Percentiles rank a stretch among this genome's conserved stretches.
phyloP scores from a whole-genome alignment of 64 coral and sea anemone genomes.

The Hydrozoanthus tunicans region DNA sequence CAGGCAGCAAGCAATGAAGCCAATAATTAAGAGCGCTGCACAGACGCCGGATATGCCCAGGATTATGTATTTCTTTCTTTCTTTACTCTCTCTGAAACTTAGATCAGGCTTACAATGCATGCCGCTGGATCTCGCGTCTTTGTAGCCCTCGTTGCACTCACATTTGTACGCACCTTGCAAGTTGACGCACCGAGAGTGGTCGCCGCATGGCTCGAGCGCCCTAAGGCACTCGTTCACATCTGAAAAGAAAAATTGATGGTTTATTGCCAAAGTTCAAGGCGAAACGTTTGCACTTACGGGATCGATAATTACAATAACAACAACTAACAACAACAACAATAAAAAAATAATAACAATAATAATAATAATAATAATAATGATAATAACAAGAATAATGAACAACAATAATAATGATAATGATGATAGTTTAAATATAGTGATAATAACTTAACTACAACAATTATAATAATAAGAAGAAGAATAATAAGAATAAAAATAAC shows the following conservation, averaged over 20 bases:
- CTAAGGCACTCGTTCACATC: constrained; percentile 32
- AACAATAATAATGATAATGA: too few relatives aligned
- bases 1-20: not conserved
- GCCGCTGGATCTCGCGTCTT: not conserved
- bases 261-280: not conserved
- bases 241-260: not conserved
- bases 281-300: not conserved
- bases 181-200: constrained; percentile 17
- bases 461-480: too few relatives aligned
- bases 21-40: not conserved
- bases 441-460: too few relatives aligned
- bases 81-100: not conserved
- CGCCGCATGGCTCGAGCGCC: constrained; percentile 1
- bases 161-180: not conserved
- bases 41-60: not conserved
- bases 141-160: not conserved
- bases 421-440: too few relatives aligned
- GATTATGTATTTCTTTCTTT: constrained; percentile 20
- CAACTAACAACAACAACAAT: not conserved
- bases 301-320: not conserved
- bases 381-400: too few relatives aligned
- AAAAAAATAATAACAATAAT: too few relatives aligned
- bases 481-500: too few relatives aligned
- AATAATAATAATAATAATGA: too few relatives aligned
- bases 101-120: constrained; percentile 1